Percentiles rank a stretch among this genome's conserved stretches.
Conservation (phyloP, 2,888 invertebrate species). For the Cataglyphis altisquamis region DNA sequence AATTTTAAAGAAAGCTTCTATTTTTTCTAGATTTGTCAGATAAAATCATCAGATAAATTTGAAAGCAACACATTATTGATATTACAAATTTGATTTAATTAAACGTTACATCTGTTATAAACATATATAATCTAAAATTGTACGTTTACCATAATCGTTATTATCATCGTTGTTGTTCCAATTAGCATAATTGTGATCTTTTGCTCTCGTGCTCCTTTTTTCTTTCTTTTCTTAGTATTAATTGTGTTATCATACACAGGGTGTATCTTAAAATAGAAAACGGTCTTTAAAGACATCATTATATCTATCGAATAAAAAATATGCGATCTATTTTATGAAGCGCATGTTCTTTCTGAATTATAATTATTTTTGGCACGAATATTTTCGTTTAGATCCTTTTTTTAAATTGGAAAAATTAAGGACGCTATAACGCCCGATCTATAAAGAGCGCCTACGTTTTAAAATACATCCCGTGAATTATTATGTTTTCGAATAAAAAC, state of each 20-base stretch:
- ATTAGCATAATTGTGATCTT: constrained; percentile 58
- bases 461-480: constrained; percentile 40
- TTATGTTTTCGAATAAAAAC: constrained; percentile 44
- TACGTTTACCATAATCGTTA: constrained; percentile 56
- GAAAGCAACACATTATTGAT: constrained; percentile 82
- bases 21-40: neutral
- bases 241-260: neutral
- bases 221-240: constrained; percentile 33
- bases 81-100: constrained; percentile 83
- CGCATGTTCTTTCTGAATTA: neutral
- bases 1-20: neutral
- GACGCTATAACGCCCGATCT: constrained; percentile 21
- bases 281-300: neutral
- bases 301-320: constrained; percentile 27
- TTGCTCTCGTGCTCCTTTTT: constrained; percentile 35
- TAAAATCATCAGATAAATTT: constrained; percentile 70
- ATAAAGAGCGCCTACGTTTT: constrained; percentile 8
- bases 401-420: constrained; percentile 34
- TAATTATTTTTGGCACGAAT: constrained; percentile 40
- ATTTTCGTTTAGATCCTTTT: neutral
- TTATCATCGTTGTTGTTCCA: constrained; percentile 56
- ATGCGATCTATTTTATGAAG: constrained; percentile 4
- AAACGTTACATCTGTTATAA: constrained; percentile 80
- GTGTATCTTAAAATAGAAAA: constrained; percentile 43
- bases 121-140: constrained; percentile 79